These are phyloP conservation scores for Diabrotica balteata DNA, from an alignment of 2,888 invertebrate species.

Conservation along the genomic window DNA sequence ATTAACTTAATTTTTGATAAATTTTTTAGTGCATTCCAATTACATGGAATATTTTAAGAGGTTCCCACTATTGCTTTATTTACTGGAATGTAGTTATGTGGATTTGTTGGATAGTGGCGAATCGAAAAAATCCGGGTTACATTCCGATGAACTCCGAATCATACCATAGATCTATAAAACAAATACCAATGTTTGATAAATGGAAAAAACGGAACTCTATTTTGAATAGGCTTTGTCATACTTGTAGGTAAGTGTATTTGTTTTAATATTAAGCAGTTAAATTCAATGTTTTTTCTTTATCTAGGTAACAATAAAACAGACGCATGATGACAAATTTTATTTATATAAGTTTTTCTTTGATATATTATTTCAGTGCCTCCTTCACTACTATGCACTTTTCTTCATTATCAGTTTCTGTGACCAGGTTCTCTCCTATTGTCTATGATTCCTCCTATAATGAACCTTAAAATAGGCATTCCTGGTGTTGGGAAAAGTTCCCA, in stretches of 20 bases:
- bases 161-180: conserved; percentile 88
- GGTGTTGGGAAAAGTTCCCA: no score
- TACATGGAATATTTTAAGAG: conserved; percentile 87
- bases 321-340: no score
- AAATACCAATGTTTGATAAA: conserved; percentile 92
- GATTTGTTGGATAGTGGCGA: conserved; percentile 90
- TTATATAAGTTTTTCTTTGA: no score
- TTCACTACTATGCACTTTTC: no score
- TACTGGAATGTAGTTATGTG: conserved; percentile 93
- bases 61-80: conserved; percentile 89
- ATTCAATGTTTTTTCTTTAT: not conserved
- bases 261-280: not conserved
- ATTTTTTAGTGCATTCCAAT: conserved; percentile 79
- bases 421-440: no score
- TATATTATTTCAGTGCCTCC: no score
- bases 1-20: no score
- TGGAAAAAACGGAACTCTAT: conserved; percentile 88
- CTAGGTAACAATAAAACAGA: no score
- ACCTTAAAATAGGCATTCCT: no score
- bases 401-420: no score
- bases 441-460: no score
- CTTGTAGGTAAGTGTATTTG: conserved; percentile 65
- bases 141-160: conserved; percentile 89
- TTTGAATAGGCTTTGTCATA: conserved; percentile 85
- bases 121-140: conserved; percentile 88